phyloP scores from a whole-genome alignment of 1,140 invertebrate species.

The Neodiprion virginianus region DNA sequence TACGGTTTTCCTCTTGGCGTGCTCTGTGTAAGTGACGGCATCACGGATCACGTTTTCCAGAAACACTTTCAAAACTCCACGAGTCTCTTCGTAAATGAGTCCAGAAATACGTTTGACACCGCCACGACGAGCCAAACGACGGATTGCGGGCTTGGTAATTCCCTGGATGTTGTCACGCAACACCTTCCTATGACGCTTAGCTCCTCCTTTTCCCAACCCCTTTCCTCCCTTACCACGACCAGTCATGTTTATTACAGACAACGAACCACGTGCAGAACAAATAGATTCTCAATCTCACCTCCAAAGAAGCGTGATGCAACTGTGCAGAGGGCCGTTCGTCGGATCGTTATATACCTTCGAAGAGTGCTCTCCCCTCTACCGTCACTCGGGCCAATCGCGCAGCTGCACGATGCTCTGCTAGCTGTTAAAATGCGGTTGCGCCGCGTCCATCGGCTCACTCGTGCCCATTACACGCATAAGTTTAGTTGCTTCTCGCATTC shows the following conservation, averaged over 20 bases:
- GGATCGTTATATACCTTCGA: neutral
- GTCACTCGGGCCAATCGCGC: neutral
- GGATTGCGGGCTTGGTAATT: conserved; percentile 41
- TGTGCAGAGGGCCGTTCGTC: neutral
- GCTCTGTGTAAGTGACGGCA: conserved; percentile 84
- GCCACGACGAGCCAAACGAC: conserved; percentile 65
- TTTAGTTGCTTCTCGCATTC: neutral
- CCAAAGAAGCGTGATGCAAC: neutral
- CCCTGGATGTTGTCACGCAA: conserved; percentile 69
- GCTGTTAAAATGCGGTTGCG: neutral
- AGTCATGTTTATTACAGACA: conserved; percentile 41
- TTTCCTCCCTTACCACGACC: conserved; percentile 64
- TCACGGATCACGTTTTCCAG: conserved; percentile 84
- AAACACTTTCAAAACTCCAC: conserved; percentile 76
- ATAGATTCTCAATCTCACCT: neutral
- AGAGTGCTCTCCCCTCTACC: neutral
- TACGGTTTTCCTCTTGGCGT: conserved; percentile 83
- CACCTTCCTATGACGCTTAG: conserved; percentile 70
- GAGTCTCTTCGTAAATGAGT: conserved; percentile 67
- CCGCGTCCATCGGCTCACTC: neutral
- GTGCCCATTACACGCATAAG: neutral
- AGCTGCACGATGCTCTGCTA: neutral
- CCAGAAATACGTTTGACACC: conserved; percentile 70
- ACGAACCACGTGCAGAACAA: neutral
- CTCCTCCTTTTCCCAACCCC: conserved; percentile 72